Percentiles rank a stretch among this genome's conserved stretches.
Evolutionary conservation across 2,888 invertebrate species (phyloP).

Genomic region (Limnephilus auricula): DNA sequence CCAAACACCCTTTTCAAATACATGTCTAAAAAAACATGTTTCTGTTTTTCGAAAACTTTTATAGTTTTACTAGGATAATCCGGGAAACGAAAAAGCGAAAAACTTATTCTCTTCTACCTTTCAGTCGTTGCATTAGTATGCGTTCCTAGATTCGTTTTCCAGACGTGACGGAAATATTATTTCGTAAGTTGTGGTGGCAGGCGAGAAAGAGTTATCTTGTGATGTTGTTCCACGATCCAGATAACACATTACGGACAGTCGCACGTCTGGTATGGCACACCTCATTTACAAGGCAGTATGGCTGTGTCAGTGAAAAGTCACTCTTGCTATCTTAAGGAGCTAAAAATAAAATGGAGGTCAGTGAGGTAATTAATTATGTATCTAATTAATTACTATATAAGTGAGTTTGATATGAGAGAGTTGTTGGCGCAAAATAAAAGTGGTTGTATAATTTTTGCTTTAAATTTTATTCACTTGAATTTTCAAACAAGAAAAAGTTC

Average conservation of each 20-base stretch:
- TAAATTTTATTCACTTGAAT: too few species aligned
- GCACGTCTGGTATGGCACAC: neutral
- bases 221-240: constrained; percentile 6
- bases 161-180: constrained; percentile 21
- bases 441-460: too few species aligned
- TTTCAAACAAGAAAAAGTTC: neutral
- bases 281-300: neutral
- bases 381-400: neutral
- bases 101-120: neutral
- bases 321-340: neutral
- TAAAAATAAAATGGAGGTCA: neutral
- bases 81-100: neutral
- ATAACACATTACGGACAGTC: neutral
- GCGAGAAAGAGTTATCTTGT: constrained; percentile 6
- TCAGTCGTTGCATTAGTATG: neutral
- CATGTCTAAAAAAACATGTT: neutral
- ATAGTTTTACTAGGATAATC: neutral
- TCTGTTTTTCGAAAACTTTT: neutral
- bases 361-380: neutral
- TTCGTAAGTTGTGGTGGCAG: constrained; percentile 5
- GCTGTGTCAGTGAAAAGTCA: neutral
- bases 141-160: neutral
- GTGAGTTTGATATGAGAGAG: neutral
- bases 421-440: neutral
- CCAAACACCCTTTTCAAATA: neutral